These are phyloP conservation scores for Merodon equestris DNA, from an alignment of 2,888 invertebrate genomes.

Conservation along the genomic window DNA sequence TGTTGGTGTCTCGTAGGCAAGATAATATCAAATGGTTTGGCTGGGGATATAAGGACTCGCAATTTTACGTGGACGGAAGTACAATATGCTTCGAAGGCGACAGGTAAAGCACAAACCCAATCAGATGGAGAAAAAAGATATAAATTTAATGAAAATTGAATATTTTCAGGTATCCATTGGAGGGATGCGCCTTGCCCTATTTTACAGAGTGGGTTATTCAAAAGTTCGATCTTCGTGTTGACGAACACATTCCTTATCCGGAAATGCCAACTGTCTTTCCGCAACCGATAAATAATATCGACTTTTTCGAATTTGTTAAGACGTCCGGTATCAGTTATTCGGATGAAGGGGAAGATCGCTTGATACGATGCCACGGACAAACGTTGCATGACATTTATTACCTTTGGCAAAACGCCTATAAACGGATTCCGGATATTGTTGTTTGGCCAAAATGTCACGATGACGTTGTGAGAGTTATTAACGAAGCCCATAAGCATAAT, in stretches of 20 bases:
- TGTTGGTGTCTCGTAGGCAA: slow-evolving; percentile 82
- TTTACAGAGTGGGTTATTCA: slow-evolving; percentile 89
- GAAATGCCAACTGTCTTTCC: slow-evolving; percentile 84
- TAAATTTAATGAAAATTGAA: no score
- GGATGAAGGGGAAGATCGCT: slow-evolving; percentile 88
- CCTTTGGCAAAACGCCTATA: slow-evolving; percentile 86
- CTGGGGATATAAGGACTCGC: slow-evolving; percentile 99
- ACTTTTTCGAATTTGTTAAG: slow-evolving; percentile 82
- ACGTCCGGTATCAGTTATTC: slow-evolving; percentile 82
- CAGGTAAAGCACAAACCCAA: slow-evolving; percentile 83
- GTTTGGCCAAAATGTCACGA: slow-evolving; percentile 94
- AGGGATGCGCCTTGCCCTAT: slow-evolving; percentile 84
- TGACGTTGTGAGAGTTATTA: slow-evolving; percentile 90
- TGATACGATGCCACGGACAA: slow-evolving; percentile 95
- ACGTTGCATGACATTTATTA: slow-evolving; percentile 93
- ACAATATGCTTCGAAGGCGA: slow-evolving; percentile 89
- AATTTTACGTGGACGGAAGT: slow-evolving; percentile 85
- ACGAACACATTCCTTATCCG: slow-evolving; percentile 78
- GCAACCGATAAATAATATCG: slow-evolving; percentile 82
- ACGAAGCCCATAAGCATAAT: slow-evolving; percentile 85
- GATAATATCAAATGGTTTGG: slow-evolving; percentile 98
- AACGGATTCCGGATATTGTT: slow-evolving; percentile 94
- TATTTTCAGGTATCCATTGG: slow-evolving; percentile 86
- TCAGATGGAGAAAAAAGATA: no score
- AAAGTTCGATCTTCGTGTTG: slow-evolving; percentile 84